Conservation (phyloP, 2,888 invertebrate genomes). For the Netelia fuscicornis region DNA sequence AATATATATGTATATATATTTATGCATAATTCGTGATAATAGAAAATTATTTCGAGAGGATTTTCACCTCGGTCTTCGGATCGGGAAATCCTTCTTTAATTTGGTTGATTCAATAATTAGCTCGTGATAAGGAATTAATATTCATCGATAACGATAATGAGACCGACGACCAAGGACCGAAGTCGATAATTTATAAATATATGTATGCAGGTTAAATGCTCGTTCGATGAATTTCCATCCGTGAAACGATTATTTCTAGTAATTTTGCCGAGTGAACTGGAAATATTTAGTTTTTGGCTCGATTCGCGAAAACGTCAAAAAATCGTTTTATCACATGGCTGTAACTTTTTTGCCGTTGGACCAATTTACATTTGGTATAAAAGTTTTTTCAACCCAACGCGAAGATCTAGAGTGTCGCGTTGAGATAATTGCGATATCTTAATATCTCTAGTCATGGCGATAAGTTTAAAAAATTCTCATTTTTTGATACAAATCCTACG, state of each 20-base stretch:
- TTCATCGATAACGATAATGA: neutral
- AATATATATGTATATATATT: conserved; percentile 26
- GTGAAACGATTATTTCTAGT: neutral
- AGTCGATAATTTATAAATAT: neutral
- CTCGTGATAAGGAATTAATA: neutral
- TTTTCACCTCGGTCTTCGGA: conserved; percentile 42
- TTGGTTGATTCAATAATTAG: neutral
- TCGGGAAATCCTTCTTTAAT: conserved; percentile 14
- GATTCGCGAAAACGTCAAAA: no score
- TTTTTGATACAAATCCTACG: no score
- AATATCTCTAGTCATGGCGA: no score
- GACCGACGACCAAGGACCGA: conserved; percentile 1
- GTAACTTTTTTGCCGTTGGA: no score
- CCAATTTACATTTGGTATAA: no score
- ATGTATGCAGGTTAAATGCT: conserved; percentile 3
- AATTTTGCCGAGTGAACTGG: no score
- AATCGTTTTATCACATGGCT: no score
- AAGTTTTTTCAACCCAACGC: no score
- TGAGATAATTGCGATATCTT: no score
- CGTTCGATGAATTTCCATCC: neutral
- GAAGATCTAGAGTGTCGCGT: no score
- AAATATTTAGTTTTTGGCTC: no score
- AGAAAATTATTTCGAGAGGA: conserved; percentile 33
- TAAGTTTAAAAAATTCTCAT: no score
- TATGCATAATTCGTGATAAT: conserved; percentile 26